Evolutionary conservation across 2,113 vertebrate species (phyloP).

Genomic region (Nycticebus coucang): DNA sequence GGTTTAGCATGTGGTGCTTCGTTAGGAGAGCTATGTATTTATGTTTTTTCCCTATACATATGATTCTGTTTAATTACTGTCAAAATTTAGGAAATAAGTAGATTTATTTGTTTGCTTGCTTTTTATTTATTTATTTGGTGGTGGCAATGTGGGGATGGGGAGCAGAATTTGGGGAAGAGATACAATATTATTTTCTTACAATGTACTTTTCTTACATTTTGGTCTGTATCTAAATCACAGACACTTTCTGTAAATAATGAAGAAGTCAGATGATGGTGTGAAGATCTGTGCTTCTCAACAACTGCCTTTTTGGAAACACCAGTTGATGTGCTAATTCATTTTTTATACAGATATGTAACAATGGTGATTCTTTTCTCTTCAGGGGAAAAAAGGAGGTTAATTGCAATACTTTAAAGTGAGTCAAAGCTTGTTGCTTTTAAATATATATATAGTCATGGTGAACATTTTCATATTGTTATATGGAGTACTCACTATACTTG

Average conservation of each 20-base stretch:
- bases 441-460: neutral
- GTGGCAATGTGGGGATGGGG: fast-evolving
- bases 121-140: conserved; percentile 3
- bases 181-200: neutral
- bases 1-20: neutral
- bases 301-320: neutral
- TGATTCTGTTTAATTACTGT: conserved; percentile 2
- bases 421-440: neutral
- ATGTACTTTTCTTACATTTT: neutral
- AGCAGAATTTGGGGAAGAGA: neutral
- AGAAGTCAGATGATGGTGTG: neutral
- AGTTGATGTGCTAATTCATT: neutral
- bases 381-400: neutral
- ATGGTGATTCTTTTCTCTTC: neutral
- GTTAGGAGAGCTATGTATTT: neutral
- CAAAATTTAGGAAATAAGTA: neutral
- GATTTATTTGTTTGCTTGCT: neutral
- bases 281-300: neutral
- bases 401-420: neutral
- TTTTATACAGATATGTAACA: neutral
- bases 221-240: conserved; percentile 2
- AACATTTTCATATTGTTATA: neutral
- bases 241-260: neutral
- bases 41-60: neutral
- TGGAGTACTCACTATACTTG: neutral